phyloP scores from a whole-genome alignment of 1,140 invertebrate species.

The Bombus sylvicola region DNA sequence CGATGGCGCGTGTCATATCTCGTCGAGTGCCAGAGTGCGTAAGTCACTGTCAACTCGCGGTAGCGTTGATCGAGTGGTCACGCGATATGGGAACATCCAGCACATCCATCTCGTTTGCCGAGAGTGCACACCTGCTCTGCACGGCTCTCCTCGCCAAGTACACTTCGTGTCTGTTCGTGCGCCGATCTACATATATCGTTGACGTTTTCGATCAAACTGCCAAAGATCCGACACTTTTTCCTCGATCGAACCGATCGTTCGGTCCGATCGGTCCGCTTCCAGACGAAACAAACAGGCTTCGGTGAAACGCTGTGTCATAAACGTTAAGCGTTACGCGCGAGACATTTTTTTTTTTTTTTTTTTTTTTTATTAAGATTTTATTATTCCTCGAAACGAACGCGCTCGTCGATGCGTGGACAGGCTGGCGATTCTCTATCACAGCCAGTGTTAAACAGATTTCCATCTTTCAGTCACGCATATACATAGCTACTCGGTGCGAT shows the following conservation, averaged over 20 bases:
- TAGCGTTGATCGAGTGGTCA: conserved; percentile 81
- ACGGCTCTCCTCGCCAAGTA: conserved; percentile 43
- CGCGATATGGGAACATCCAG: conserved; percentile 76
- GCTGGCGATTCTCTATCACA: too few species aligned
- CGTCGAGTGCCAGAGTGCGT: conserved; percentile 72
- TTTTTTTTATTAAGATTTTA: too few species aligned
- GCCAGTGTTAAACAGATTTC: too few species aligned
- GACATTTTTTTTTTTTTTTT: too few species aligned
- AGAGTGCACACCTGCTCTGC: conserved; percentile 58
- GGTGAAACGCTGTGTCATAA: too few species aligned
- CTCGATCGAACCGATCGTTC: neutral
- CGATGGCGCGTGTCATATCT: conserved; percentile 72
- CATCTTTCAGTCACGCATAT: too few species aligned
- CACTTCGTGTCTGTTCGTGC: conserved; percentile 33
- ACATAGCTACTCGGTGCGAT: too few species aligned
- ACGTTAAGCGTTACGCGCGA: too few species aligned
- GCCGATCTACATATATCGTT: neutral
- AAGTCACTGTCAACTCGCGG: conserved; percentile 77
- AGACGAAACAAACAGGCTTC: too few species aligned
- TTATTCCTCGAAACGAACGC: too few species aligned
- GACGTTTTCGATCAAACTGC: conserved; percentile 10
- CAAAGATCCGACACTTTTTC: neutral
- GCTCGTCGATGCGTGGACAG: too few species aligned
- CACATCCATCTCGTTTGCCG: conserved; percentile 75
- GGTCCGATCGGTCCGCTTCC: too few species aligned